Base-by-base conservation (phyloP, 2,888 invertebrate genomes). In the Lissocephala sabroskyi region DNA sequence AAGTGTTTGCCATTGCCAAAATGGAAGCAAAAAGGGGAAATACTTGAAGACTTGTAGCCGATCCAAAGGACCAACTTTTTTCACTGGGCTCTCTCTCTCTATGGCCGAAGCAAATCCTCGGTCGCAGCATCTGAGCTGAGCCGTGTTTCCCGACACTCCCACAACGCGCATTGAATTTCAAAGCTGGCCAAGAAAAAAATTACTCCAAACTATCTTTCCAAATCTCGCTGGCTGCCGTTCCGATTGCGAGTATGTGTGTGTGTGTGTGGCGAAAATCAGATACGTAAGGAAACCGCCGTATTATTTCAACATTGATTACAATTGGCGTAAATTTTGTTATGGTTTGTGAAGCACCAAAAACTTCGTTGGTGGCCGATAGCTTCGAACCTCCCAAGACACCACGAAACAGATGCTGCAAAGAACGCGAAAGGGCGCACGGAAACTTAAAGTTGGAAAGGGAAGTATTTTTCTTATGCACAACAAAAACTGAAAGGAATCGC, bases 271-370 rank as follows among this genome's bases (percentile, higher is more conserved):
- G 57, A 64, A 64, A 23, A 23, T 23, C 23, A 23, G 23, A 23
- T 23, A 23, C 7, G 23, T 23, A 23, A 23, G 23, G 71, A 66
- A 73, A 67, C 74, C 68, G 65, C 62, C 62, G 64, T 73, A 73
- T 71, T 71, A 71, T 68, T 73, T 62, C 64, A 50, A 67, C 67
- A 67, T 67, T 73, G 73, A 67, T 73, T 67, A 64, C 67, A 64
- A 73, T 66, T 71, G 63, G 67, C 63, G 63, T 47, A 52, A 58
- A 52, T 47, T 60, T 49, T 56, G 57, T 56, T 48, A 59, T 62
- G 33, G 7, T 13, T 33, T 35, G 35, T 35, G 13, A 13, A 35
- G 16, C 3, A 35, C 6, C 35, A 35, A 35, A 13, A n/a, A n/a
- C n/a, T n/a, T n/a, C n/a, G n/a, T n/a, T n/a, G n/a, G n/a, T n/a